These are phyloP conservation scores for Mythimna vitellina DNA, from an alignment of 2,888 invertebrate genomes.

Conservation along the genomic window DNA sequence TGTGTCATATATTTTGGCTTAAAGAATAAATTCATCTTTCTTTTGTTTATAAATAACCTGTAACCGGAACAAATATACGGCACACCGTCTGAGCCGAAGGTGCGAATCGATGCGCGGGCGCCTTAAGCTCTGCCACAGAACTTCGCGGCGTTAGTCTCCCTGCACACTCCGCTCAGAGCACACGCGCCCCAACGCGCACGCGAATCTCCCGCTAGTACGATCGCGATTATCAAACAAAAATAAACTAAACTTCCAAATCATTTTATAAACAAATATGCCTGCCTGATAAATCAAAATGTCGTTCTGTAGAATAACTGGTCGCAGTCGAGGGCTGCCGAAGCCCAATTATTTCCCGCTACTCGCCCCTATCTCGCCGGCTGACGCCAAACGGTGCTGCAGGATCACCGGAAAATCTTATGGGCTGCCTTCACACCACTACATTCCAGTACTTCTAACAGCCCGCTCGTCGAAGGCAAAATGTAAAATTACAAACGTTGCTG, in stretches of 20 bases:
- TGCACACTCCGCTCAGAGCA: constrained; percentile 77
- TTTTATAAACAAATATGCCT: constrained; percentile 85
- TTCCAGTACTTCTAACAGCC: constrained; percentile 92
- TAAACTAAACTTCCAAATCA: constrained; percentile 59
- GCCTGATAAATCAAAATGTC: constrained; percentile 89
- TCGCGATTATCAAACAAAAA: constrained; percentile 71
- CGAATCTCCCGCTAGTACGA: constrained; percentile 71
- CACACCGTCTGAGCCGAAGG: constrained; percentile 88
- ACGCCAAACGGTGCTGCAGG: constrained; percentile 94
- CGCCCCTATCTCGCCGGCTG: constrained; percentile 95
- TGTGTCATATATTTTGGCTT: constrained; percentile 86
- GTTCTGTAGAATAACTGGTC: constrained; percentile 95
- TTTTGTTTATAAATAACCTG: constrained; percentile 88
- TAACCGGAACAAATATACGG: constrained; percentile 89
- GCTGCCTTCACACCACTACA: constrained; percentile 94
- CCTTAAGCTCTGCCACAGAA: constrained; percentile 72
- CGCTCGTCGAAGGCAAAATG: constrained; percentile 89
- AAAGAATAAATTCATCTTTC: constrained; percentile 85
- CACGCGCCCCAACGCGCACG: constrained; percentile 77
- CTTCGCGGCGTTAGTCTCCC: constrained; percentile 80
- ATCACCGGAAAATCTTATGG: constrained; percentile 95
- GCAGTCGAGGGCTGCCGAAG: constrained; percentile 94
- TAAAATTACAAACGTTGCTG: constrained; percentile 92
- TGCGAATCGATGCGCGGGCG: constrained; percentile 80
- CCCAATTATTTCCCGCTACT: constrained; percentile 95